These are phyloP conservation scores for Anableps anableps DNA, from an alignment of 2,797 vertebrate genomes.

Conservation along the genomic window DNA sequence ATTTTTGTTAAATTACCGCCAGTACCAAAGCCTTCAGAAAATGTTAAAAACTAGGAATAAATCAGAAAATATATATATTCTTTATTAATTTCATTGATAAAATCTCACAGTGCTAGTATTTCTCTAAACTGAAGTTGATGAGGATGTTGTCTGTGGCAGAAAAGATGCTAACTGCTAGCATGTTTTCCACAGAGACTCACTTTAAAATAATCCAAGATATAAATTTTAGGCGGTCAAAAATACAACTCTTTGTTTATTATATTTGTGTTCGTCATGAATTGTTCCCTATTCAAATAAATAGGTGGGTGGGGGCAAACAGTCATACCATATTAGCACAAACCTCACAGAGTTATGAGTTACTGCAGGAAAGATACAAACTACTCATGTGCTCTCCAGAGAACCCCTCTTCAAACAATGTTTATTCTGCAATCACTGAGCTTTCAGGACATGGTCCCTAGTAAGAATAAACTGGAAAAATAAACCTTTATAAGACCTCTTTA, in stretches of 20 bases:
- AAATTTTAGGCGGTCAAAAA: background rate
- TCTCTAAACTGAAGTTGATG: background rate
- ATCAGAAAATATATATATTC: background rate
- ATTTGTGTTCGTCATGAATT: too few relatives aligned
- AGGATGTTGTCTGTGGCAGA: background rate
- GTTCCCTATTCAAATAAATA: too few relatives aligned
- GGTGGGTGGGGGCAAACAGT: too few relatives aligned
- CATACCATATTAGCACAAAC: background rate
- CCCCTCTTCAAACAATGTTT: conserved; percentile 2
- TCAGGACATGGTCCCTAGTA: background rate
- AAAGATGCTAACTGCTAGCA: background rate
- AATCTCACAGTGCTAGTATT: background rate
- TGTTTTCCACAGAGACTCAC: background rate
- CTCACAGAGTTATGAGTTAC: background rate
- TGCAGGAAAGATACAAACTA: background rate
- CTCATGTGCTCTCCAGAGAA: background rate
- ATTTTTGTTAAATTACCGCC: background rate
- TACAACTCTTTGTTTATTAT: background rate
- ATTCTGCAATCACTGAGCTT: background rate
- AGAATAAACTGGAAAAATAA: background rate
- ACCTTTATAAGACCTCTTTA: background rate
- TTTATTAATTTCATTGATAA: background rate
- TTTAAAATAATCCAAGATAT: background rate
- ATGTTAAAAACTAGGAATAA: background rate
- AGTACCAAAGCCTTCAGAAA: background rate